Base-by-base conservation (phyloP, 2,113 vertebrate species). In the Choloepus hoffmanni region DNA sequence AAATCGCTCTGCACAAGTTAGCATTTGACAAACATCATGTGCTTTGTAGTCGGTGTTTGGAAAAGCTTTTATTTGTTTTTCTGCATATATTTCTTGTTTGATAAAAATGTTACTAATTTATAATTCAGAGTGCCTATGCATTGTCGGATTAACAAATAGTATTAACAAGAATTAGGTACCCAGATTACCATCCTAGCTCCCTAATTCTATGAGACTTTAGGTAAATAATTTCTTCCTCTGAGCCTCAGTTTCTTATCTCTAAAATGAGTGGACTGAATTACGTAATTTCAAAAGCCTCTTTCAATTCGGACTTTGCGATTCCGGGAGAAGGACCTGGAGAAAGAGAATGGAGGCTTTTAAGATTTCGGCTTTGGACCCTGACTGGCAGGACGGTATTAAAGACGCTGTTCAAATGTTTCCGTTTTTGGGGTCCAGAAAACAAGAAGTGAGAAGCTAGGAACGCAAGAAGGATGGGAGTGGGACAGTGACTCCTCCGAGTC, bases 401-500 rank as follows among this genome's bases (percentile, higher is more conserved):
- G 63, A 86, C 78, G 28, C 53, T 74, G 55, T 67, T 74, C 15
- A 67, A 15, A 13, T 15, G 65, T 73, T 68, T 81, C 23, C 45
- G 60, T n/a, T 77, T 93, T 48, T 65, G 45, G n/a, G 84, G 21
- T 63, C 50, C 2, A 53, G 93, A 77, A 62, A 18, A 14, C 40
- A 43, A 93, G 3, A 40, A 92, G 4, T 21, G 45, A 55, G 16
- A 60, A 26, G 4, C 5, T 6, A 83, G 10, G 30, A 60, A 83
- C 1, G 43, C 16, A 19, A 15, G 3, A 43, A 53, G 3, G 6
- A 21, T 3, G 45, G 30, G 18, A 50, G 53, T 0, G 18, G 2
- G 60, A 72, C 5, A 1, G 21, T 15, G 9, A n/a, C 1, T 1
- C 0, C 0, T 0, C 2, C 0, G 3, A 50, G 0, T 28, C 50